These are phyloP conservation scores for Mythimna lalbum DNA, from an alignment of 2,888 invertebrate genomes.

Conservation along the genomic window DNA sequence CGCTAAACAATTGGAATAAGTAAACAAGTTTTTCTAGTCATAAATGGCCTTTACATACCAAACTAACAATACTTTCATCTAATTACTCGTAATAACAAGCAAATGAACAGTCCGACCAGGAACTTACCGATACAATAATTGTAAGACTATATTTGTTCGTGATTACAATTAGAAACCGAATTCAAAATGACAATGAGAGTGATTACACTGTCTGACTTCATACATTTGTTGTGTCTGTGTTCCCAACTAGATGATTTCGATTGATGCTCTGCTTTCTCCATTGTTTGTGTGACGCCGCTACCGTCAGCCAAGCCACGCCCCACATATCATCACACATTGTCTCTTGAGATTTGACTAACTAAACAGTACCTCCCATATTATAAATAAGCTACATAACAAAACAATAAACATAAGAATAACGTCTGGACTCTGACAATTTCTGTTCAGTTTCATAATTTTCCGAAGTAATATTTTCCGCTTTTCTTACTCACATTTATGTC, in stretches of 20 bases:
- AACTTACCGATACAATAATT: constrained; percentile 37
- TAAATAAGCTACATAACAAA: constrained; percentile 11
- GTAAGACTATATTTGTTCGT: constrained; percentile 28
- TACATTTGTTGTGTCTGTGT: constrained; percentile 53
- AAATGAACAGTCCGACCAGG: constrained; percentile 26
- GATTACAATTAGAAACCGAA: constrained; percentile 44
- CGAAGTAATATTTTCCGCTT: constrained; percentile 26
- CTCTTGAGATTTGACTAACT: constrained; percentile 46
- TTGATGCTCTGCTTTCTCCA: constrained; percentile 73
- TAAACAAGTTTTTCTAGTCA: neutral
- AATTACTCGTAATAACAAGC: constrained; percentile 34
- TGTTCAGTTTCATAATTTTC: constrained; percentile 20
- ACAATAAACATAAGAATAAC: constrained; percentile 8
- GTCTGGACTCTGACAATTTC: neutral
- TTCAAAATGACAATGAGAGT: constrained; percentile 40
- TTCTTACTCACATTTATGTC: constrained; percentile 23
- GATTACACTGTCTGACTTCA: constrained; percentile 37
- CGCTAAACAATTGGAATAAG: neutral
- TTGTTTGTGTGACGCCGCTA: constrained; percentile 65
- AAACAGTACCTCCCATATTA: constrained; percentile 24
- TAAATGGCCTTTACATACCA: constrained; percentile 12
- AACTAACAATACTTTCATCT: constrained; percentile 23
- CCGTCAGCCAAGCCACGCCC: constrained; percentile 58
- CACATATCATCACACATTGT: constrained; percentile 59
- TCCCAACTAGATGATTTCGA: constrained; percentile 68